A percentile compares a stretch with the other conserved stretches of the same genome.
These are phyloP conservation scores for Phoxinus dragarum DNA, from an alignment of 2,797 vertebrate species.

Conservation along the genomic window DNA sequence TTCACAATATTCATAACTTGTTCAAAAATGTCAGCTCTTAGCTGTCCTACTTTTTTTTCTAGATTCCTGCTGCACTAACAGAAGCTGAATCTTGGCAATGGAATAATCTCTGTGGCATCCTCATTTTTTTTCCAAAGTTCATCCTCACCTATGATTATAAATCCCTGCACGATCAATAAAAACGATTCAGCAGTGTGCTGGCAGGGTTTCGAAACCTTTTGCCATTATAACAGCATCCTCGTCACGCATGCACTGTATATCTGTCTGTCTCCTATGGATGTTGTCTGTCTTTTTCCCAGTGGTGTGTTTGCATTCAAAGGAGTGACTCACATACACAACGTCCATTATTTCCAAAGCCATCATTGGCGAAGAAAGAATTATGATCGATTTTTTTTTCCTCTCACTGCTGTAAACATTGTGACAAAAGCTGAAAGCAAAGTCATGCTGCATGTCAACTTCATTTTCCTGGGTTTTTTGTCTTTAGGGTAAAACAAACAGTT, in stretches of 20 bases:
- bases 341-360: conserved; percentile 55
- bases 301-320: conserved; percentile 56
- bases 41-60: conserved; percentile 32
- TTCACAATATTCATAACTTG: conserved; percentile 38
- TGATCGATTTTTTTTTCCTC: conserved; percentile 63
- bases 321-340: conserved; percentile 27
- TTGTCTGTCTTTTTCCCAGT: conserved; percentile 49
- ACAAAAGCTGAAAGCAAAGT: conserved; percentile 51
- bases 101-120: conserved; percentile 49
- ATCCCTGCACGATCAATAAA: conserved; percentile 68
- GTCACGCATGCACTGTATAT: conserved; percentile 61
- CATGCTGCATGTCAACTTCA: conserved; percentile 60
- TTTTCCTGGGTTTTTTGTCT: conserved; percentile 50
- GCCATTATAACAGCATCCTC: conserved; percentile 59
- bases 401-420: conserved; percentile 64
- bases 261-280: conserved; percentile 44
- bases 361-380: conserved; percentile 51
- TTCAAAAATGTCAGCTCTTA: conserved; percentile 34
- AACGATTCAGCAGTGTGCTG: conserved; percentile 67
- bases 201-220: conserved; percentile 61
- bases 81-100: conserved; percentile 45
- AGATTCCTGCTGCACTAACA: conserved; percentile 34
- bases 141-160: conserved; percentile 60
- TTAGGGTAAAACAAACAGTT: conserved; percentile 27
- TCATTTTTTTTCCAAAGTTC: conserved; percentile 59